Evolutionary conservation across 2,888 invertebrate species (phyloP).

Genomic region (Trachelus stipa): DNA sequence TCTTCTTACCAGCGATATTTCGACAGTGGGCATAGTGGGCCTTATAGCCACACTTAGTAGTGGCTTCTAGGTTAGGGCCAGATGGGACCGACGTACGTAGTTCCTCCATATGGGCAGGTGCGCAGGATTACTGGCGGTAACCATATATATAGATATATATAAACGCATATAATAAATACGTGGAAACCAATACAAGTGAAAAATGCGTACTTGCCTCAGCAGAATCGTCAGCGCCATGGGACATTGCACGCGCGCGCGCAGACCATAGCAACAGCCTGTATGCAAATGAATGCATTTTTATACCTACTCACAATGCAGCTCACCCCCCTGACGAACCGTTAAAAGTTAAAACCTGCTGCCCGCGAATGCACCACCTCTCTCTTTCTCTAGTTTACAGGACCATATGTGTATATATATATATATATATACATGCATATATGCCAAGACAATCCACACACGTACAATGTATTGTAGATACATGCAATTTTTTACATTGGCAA

Average conservation of each 20-base stretch:
- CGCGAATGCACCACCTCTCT: constrained; percentile 32
- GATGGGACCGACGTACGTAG: constrained; percentile 23
- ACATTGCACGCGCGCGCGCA: constrained; percentile 29
- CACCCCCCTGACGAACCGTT: constrained; percentile 59
- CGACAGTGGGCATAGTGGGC: background rate
- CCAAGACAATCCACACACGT: no score
- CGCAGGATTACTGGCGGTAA: constrained; percentile 27
- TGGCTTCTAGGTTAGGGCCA: constrained; percentile 13
- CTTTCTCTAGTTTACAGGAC: no score
- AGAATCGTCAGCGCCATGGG: constrained; percentile 4
- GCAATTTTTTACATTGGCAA: no score
- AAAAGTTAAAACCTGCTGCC: constrained; percentile 63
- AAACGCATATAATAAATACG: constrained; percentile 15
- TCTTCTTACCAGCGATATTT: background rate
- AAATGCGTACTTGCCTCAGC: constrained; percentile 20
- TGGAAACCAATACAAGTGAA: constrained; percentile 21
- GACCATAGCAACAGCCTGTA: constrained; percentile 58
- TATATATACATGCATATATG: no score
- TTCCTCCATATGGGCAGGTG: constrained; percentile 63
- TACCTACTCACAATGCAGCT: constrained; percentile 50
- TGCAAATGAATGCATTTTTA: constrained; percentile 64
- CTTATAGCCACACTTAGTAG: no score
- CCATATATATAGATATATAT: no score
- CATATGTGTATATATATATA: no score
- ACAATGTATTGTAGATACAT: no score